Evolutionary conservation across 2,888 invertebrate genomes (phyloP).

Genomic region (Plagodis pulveraria): DNA sequence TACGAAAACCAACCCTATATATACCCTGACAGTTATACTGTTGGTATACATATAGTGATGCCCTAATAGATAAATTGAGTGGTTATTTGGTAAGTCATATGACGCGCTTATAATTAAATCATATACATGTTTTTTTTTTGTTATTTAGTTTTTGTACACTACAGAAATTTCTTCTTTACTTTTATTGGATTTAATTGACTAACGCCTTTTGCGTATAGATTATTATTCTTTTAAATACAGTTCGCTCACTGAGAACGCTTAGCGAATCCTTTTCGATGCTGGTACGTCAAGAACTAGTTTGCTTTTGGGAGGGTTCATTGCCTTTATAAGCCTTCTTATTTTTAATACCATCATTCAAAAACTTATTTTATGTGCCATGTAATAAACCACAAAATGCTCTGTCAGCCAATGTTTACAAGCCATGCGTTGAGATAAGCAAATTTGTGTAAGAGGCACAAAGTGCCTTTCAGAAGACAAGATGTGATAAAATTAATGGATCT

Average conservation of each 20-base stretch:
- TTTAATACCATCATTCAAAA: constrained; percentile 18
- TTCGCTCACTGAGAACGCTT: constrained; percentile 19
- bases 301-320: constrained; percentile 72
- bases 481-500: constrained; percentile 31
- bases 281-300: constrained; percentile 71
- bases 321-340: constrained; percentile 47
- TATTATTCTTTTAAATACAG: no score
- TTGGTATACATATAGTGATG: background rate
- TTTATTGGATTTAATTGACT: no score
- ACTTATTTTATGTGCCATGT: constrained; percentile 27
- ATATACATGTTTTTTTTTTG: no score
- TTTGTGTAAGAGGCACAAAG: constrained; percentile 38
- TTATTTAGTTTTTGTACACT: no score
- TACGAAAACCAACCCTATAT: no score
- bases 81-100: background rate
- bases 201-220: no score
- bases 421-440: constrained; percentile 46
- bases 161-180: no score
- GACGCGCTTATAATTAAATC: background rate
- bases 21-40: background rate
- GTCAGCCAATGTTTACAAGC: constrained; percentile 26
- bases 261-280: constrained; percentile 50
- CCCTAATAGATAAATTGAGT: background rate
- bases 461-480: constrained; percentile 24
- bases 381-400: constrained; percentile 37